Percentiles rank a stretch among this genome's conserved stretches.
These are phyloP conservation scores for Tyto alba DNA, from an alignment of 2,113 vertebrate genomes.

Conservation along the genomic window DNA sequence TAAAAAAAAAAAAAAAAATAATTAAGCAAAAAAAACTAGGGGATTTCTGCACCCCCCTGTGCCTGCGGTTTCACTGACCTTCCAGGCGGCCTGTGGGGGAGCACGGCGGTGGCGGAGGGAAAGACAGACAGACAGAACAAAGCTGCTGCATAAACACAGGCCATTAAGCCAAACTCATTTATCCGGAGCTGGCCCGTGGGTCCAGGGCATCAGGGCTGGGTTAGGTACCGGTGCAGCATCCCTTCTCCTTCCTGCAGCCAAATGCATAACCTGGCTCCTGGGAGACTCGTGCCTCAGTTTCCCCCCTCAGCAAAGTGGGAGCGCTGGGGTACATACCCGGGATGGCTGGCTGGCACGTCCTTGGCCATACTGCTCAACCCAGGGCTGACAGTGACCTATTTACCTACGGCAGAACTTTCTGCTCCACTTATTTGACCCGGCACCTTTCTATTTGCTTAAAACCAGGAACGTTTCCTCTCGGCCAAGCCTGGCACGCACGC, in stretches of 20 bases:
- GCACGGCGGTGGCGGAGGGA: not conserved
- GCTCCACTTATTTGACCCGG: slow-evolving; percentile 18
- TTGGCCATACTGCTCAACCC: fast-evolving
- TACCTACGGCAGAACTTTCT: slow-evolving; percentile 38
- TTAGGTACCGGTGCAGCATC: fast-evolving
- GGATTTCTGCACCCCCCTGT: not conserved
- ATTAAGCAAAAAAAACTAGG: not conserved
- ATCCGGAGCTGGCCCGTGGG: fast-evolving
- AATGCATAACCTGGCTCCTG: fast-evolving
- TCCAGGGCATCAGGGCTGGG: not conserved
- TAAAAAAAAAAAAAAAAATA: too few species aligned
- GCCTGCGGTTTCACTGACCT: not conserved
- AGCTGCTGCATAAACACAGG: not conserved
- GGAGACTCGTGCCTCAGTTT: not conserved
- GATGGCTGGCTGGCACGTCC: not conserved
- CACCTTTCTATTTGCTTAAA: not conserved
- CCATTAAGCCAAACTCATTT: not conserved
- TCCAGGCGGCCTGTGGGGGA: not conserved
- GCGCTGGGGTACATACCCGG: not conserved
- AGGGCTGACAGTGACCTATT: slow-evolving; percentile 11
- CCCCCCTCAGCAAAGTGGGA: not conserved
- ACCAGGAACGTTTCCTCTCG: not conserved
- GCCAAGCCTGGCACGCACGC: not conserved
- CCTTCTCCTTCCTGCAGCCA: not conserved
- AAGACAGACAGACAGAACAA: fast-evolving